Evolutionary conservation across 2,888 invertebrate genomes (phyloP).

Genomic region (Nomada flava): DNA sequence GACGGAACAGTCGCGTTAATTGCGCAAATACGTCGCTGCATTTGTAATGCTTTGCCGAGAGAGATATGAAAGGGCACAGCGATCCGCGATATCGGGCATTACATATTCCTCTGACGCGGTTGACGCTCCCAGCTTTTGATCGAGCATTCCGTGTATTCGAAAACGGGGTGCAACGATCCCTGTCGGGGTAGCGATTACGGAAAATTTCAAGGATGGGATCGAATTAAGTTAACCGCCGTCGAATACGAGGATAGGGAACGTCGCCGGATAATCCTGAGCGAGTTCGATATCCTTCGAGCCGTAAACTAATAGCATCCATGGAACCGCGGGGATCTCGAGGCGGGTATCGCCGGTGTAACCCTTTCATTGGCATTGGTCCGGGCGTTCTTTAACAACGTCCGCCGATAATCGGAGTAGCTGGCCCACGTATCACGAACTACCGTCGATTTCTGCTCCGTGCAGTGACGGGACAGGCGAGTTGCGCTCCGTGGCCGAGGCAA

Average conservation of each 20-base stretch:
- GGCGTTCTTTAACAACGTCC: background rate
- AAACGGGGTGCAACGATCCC: background rate
- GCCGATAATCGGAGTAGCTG: constrained; percentile 21
- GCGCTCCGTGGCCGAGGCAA: background rate
- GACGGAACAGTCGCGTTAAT: background rate
- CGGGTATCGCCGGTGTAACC: background rate
- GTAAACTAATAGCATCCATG: constrained; percentile 3
- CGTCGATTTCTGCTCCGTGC: constrained; percentile 25
- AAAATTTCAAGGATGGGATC: background rate
- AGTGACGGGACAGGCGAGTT: constrained; percentile 7
- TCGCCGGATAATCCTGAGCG: background rate
- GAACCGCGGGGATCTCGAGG: background rate
- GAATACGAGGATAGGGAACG: background rate
- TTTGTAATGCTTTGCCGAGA: background rate
- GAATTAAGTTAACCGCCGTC: background rate
- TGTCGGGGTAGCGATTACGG: background rate
- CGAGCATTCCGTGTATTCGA: background rate
- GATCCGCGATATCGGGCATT: background rate
- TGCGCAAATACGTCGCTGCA: background rate
- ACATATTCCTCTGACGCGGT: background rate
- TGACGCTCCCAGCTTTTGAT: background rate
- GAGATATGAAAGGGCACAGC: background rate
- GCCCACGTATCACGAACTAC: constrained; percentile 9
- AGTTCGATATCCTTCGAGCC: background rate
- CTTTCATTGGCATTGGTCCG: background rate